Evolutionary conservation across 2,113 vertebrate genomes (phyloP).

Genomic region (Leucopsar rothschildi): DNA sequence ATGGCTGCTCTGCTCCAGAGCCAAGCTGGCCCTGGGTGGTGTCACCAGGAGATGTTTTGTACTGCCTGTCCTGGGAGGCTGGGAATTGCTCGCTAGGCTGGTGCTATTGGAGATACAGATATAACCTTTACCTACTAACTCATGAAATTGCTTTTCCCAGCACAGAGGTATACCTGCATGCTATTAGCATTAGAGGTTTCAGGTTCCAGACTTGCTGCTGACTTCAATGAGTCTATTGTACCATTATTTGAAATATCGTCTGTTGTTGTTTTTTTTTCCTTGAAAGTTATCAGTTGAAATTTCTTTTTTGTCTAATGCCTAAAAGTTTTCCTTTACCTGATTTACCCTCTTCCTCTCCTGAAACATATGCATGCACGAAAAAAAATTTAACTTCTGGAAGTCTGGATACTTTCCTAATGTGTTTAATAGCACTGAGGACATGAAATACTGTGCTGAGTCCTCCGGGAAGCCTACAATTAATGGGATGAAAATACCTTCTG

Average conservation of each 20-base stretch:
- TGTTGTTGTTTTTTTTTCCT: not conserved
- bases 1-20: not conserved
- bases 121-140: not conserved
- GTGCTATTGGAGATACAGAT: not conserved
- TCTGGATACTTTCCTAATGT: not conserved
- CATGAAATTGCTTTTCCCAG: not conserved
- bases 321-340: not conserved
- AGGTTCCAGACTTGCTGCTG: not conserved
- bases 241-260: not conserved
- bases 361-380: not conserved
- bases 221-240: not conserved
- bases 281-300: not conserved
- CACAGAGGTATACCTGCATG: not conserved
- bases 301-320: not conserved
- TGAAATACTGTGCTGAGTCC: slow-evolving; percentile 10
- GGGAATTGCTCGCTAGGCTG: not conserved
- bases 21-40: not conserved
- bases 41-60: not conserved
- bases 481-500: slow-evolving; percentile 31
- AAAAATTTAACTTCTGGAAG: not conserved
- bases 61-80: not conserved
- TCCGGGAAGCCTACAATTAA: slow-evolving; percentile 31
- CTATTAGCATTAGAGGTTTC: not conserved
- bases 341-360: not conserved
- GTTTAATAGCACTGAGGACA: not conserved